Conservation (phyloP, 2,113 vertebrate species). For the Spea multiplicata region DNA sequence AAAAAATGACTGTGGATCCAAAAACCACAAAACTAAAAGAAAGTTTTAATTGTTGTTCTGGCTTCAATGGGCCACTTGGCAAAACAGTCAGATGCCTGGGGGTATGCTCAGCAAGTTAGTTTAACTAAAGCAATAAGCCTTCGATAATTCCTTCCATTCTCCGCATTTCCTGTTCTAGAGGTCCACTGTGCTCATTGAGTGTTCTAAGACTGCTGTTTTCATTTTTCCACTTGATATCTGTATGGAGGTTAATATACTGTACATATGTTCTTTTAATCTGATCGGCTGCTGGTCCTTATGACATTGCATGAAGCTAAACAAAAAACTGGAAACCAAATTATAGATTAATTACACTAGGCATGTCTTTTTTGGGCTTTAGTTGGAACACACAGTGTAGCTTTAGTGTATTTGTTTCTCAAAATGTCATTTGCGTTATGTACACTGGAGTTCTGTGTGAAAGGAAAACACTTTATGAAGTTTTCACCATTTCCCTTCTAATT, state of each 20-base stretch:
- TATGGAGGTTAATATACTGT: slow-evolving; percentile 34
- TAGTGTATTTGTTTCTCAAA: no score
- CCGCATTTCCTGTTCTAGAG: slow-evolving; percentile 26
- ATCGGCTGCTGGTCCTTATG: slow-evolving; percentile 21
- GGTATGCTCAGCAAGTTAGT: slow-evolving; percentile 34
- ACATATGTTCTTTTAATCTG: slow-evolving; percentile 36
- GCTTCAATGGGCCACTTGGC: slow-evolving; percentile 34
- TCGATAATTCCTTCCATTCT: slow-evolving; percentile 45
- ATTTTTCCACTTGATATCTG: slow-evolving; percentile 39
- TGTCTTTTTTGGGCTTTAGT: neutral
- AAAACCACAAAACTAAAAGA: slow-evolving; percentile 39
- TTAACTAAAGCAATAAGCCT: slow-evolving; percentile 45
- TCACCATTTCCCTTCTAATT: no score
- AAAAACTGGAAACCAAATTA: neutral
- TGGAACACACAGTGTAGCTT: no score
- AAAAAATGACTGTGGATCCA: slow-evolving; percentile 8
- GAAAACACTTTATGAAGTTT: no score
- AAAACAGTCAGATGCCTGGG: slow-evolving; percentile 9
- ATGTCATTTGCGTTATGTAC: no score
- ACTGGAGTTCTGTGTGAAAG: no score
- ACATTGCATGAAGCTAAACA: slow-evolving; percentile 5
- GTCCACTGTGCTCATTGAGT: slow-evolving; percentile 11
- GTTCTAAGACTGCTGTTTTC: slow-evolving; percentile 44
- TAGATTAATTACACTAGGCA: neutral
- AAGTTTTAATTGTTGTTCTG: slow-evolving; percentile 27